Base-by-base conservation (phyloP, 2,888 invertebrate genomes). In the Gnatocerus cornutus region DNA sequence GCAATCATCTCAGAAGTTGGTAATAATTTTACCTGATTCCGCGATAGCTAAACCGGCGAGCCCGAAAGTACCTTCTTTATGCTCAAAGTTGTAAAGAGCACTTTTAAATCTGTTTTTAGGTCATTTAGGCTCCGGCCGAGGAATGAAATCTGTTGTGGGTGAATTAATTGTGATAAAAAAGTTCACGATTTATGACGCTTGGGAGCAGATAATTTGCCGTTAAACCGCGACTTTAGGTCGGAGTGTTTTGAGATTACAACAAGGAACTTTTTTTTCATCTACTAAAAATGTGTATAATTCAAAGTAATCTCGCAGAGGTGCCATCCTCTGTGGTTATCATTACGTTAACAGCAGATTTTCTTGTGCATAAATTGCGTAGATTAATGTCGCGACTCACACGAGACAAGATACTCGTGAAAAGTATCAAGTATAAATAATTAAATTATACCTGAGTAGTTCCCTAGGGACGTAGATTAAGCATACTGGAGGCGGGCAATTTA, bases 371-470 rank as follows among this genome's bases (percentile, higher is more conserved):
- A 41, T 41, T 12, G 10, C 41, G 41, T n/a, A 12, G 41, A 41
- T 41, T n/a, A 41, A 13, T 41, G 41, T 12, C 13, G 12, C 10
- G 13, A 12, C 10, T 41, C 41, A 41, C 46, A 46, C 9, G 46
- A 16, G 16, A 46, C 46, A 46, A 29, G 29, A 21, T 50, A 6
- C 29, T 33, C 16, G 14, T 46, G 43, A 59, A 59, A 45, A 59
- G 61, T 61, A 50, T 29, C 13, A 61, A 48, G 48, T 48, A 48
- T 50, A 41, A 61, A 61, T 61, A 61, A 61, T 61, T 48, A 61
- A 61, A 61, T 61, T 61, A 59, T 37, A 61, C 61, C 48, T 61
- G 61, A 37, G 61, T 50, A 37, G 27, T 33, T 61, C 61, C 61
- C 61, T 14, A 0, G 48, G 50, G 61, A 50, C 50, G 50, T 13